These are phyloP conservation scores for Macrosoma leucophasiata DNA, from an alignment of 2,888 invertebrate species.

Conservation along the genomic window DNA sequence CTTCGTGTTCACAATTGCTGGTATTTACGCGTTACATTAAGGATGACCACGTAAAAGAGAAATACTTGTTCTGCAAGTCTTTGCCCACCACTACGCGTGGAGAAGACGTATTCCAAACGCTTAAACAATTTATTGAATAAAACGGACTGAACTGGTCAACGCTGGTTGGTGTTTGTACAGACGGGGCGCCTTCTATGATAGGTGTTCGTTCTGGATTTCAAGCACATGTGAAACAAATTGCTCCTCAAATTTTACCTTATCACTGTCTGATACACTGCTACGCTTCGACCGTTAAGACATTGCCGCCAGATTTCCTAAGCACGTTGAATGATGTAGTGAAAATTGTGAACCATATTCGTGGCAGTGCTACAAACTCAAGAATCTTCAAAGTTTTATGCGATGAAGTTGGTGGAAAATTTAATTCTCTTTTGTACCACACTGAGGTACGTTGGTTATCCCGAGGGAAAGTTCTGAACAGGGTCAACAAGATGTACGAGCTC, in stretches of 20 bases:
- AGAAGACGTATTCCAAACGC: constrained; percentile 27
- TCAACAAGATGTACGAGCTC: constrained; percentile 20
- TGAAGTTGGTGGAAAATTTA: constrained; percentile 23
- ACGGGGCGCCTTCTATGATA: constrained; percentile 26
- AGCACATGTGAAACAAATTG: constrained; percentile 28
- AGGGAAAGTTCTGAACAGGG: constrained; percentile 22
- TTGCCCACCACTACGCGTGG: constrained; percentile 27
- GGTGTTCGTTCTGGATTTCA: constrained; percentile 26
- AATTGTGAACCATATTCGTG: constrained; percentile 27
- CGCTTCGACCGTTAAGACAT: constrained; percentile 25
- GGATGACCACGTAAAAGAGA: constrained; percentile 23
- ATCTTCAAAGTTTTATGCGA: constrained; percentile 21
- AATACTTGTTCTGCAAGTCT: constrained; percentile 27
- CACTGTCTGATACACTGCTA: constrained; percentile 26
- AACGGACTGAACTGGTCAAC: constrained; percentile 26
- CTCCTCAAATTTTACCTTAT: constrained; percentile 23
- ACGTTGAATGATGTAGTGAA: constrained; percentile 23
- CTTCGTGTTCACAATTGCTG: constrained; percentile 26
- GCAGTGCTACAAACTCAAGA: constrained; percentile 20
- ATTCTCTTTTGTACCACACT: constrained; percentile 23
- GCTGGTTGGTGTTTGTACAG: constrained; percentile 26
- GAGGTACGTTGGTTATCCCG: constrained; percentile 20
- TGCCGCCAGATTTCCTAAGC: constrained; percentile 20
- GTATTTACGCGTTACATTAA: constrained; percentile 23
- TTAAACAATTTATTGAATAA: constrained; percentile 24